Base-by-base conservation (phyloP, 1,140 invertebrate genomes). In the Bicyclus anynana region DNA sequence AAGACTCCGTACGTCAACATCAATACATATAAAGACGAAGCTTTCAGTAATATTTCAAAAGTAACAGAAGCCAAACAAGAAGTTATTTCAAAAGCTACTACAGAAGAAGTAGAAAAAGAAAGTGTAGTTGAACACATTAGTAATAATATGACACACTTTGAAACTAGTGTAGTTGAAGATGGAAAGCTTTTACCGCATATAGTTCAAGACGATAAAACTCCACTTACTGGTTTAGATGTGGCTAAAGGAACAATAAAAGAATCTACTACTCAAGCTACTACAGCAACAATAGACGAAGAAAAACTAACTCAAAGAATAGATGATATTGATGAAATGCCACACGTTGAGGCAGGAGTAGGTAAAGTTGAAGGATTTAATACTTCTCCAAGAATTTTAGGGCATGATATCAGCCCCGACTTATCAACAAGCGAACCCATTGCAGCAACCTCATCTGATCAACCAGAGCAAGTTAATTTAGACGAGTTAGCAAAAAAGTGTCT, bases 241-340 rank as follows among this genome's bases (percentile, higher is more conserved):
- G 23, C 23, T 23, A 23, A 23, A 23, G 7, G 2, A 23, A 23
- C 23, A 23, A 2, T 23, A 4, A 4, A 2, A 23, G 23, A 23
- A 23, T 23, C 23, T 4, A 7, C 7, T 23, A 2, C 63, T n/a
- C 21, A 71, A 14, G 48, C 66, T 0, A 70, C 63, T 0, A 70
- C 70, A 29, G 63, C 54, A n/a, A 67, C 53, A 52, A 21, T 59
- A 33, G 42, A 67, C 33, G 67, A 71, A 35, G 73, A 77, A 20
- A 59, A 61, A 38, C 47, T 75, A 40, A 44, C 50, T 16, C 78
- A 81, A 37, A 81, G 73, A 54, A 16, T 81, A 1, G 78, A 84
- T 60, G 58, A 51, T 3, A 67, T 81, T 5, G 70, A 77, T 1
- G 78, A 84, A 54, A 60, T 59, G 1, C 62, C 65, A 21, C 18